Evolutionary conservation across 1,140 invertebrate genomes (phyloP), one percentile per base, ranked within the genome.

Genomic region (Cylas formicarius): DNA sequence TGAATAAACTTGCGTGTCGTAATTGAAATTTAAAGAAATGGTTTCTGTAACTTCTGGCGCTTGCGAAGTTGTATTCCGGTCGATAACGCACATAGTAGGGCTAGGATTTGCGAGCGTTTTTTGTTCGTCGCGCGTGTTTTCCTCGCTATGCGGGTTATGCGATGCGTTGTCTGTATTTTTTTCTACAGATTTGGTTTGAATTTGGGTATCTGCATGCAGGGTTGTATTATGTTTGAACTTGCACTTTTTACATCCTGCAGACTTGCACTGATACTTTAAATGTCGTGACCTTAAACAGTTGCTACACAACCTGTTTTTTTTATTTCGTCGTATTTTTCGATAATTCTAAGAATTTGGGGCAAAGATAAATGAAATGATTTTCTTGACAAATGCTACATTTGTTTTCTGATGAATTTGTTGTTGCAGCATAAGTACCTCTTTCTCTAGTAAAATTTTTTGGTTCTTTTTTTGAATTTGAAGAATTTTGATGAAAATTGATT

Each of bases 281-380:
- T 51, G 44, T 16, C 33, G 34, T 10, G 26, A 10, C 11, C 33
- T 11, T 23, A 44, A 23, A 37, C 44, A 47, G 26, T 41, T 47
- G 4, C 19, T 14, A 24, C 36, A 38, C 9, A 38, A 10, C 16
- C 27, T 38, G 14, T 24, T 23, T 24, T 38, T 2, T 14, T 38
- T 28, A 38, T 38, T 28, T 28, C 3, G 16, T 9, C 9, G 13
- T 14, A 19, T 35, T 35, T 35, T 13, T 35, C 33, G 33, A 7
- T 28, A 38, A 38, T 11, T 14, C 13, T 11, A n/a, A 24, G 27
- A 38, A 38, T 38, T 24, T 38, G 13, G 6, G 18, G 27, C 36
- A 38, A n/a, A 24, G 21, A 38, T 38, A 38, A 0, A 38, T 24
- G 1, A 9, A 24, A 14, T 38, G 36, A 24, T 2, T 38, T 38